These are phyloP conservation scores for Drosophila navojoa DNA, from an alignment of 1,140 invertebrate genomes.

Conservation along the genomic window DNA sequence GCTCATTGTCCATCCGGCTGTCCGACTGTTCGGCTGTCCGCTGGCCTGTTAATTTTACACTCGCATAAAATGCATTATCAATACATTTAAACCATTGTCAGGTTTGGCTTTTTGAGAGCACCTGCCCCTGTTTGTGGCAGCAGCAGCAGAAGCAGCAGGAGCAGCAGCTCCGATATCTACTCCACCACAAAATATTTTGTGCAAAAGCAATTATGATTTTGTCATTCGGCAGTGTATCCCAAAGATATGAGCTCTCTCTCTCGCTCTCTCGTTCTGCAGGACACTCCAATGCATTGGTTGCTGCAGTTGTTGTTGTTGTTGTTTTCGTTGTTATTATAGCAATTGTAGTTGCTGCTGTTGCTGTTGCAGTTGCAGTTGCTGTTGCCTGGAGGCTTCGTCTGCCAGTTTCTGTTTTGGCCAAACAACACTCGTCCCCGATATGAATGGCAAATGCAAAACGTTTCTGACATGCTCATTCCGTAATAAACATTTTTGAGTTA, in stretches of 20 bases:
- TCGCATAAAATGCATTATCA: slow-evolving; percentile 79
- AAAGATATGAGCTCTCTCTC: slow-evolving; percentile 58
- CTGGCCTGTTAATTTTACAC: slow-evolving; percentile 66
- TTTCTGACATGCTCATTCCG: slow-evolving; percentile 54
- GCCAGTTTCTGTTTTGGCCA: not conserved
- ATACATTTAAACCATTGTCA: slow-evolving; percentile 81
- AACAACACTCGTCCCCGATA: slow-evolving; percentile 13
- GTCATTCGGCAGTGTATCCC: slow-evolving; percentile 62
- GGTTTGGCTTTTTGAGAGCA: slow-evolving; percentile 15
- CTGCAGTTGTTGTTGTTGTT: slow-evolving; percentile 19
- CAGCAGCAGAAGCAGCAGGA: not conserved
- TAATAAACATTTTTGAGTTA: slow-evolving; percentile 63
- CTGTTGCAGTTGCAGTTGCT: not conserved
- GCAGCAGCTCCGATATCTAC: slow-evolving; percentile 14
- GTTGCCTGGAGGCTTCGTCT: slow-evolving; percentile 20
- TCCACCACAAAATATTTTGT: slow-evolving; percentile 56
- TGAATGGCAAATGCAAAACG: slow-evolving; percentile 25
- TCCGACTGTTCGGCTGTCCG: slow-evolving; percentile 21
- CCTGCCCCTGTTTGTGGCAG: slow-evolving; percentile 7
- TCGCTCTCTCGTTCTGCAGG: slow-evolving; percentile 6
- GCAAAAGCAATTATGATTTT: slow-evolving; percentile 81
- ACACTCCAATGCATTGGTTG: slow-evolving; percentile 20
- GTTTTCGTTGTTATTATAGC: slow-evolving; percentile 28
- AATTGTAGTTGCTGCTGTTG: not conserved
- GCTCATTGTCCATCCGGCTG: slow-evolving; percentile 1